A percentile compares a stretch with the other conserved stretches of the same genome.
phyloP scores from a whole-genome alignment of 2,797 vertebrate genomes.

The Nasua narica region DNA sequence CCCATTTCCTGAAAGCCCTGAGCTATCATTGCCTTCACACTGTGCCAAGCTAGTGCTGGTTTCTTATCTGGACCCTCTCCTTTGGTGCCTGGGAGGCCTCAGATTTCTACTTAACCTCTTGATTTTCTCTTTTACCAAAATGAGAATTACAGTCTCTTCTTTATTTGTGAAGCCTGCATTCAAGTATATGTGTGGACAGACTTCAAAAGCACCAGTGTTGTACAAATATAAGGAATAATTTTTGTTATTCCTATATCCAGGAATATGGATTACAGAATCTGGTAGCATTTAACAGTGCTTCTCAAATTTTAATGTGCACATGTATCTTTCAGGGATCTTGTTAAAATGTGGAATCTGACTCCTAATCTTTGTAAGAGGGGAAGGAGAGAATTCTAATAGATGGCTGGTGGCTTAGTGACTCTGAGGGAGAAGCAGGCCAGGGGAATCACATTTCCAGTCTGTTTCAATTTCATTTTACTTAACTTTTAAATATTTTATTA shows the following conservation, averaged over 20 bases:
- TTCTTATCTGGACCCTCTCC: background rate
- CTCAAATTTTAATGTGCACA: background rate
- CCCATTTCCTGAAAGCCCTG: background rate
- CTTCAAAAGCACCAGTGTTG: background rate
- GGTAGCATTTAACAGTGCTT: background rate
- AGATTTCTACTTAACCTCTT: background rate
- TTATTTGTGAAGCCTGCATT: background rate
- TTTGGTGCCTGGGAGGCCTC: background rate
- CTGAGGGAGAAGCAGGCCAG: background rate
- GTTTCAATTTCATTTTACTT: background rate
- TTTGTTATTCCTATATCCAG: background rate
- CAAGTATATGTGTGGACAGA: background rate
- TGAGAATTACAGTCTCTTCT: background rate
- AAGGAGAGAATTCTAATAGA: background rate
- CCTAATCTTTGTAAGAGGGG: background rate
- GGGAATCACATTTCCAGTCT: background rate
- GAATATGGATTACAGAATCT: background rate
- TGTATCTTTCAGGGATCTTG: background rate
- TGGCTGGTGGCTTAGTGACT: background rate
- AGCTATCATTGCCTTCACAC: background rate
- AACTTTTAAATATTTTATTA: background rate
- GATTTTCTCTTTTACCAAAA: background rate
- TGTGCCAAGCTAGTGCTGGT: background rate
- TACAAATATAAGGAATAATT: rapidly evolving
- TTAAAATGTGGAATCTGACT: background rate